Base-by-base conservation (phyloP, 2,888 invertebrate species). In the Sinohyriopsis cumingii region DNA sequence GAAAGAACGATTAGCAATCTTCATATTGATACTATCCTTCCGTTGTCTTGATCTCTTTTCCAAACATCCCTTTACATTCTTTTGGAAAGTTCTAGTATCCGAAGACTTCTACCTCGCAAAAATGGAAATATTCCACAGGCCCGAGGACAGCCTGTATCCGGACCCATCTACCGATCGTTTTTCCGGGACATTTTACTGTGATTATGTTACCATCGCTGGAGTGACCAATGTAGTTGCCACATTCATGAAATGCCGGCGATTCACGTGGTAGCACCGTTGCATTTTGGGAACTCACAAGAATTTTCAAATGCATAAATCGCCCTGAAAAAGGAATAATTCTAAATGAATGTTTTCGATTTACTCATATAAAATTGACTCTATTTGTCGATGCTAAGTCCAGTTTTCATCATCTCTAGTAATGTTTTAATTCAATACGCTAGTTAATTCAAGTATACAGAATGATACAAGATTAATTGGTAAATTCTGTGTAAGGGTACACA, bases 31-130 rank as follows among this genome's bases (percentile, higher is more conserved):
- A 6, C 4, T 6, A 28, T 28, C 5, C 6, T 5, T 28, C 6
- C 6, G 28, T 28, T 28, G 28, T 4, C 0, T 6, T 28, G 28
- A 6, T 3, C 25, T 25, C 25, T 25, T 25, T 25, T 25, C 25
- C 25, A 28, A 28, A 28, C 28, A 28, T 28, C 28, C 5, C 28
- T 28, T 28, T 28, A 5, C 28, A 28, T 56, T 56, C 3, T 56
- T 3, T n/a, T 54, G 18, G 5, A 12, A 33, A 5, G 15, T 28
- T 18, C 60, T 60, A 73, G 63, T 71, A 73, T 15, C 73, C 73
- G 61, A 67, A 71, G 20, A 73, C 73, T 59, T 73, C 73, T 5
- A 73, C 73, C 33, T 73, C 73, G 57, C 73, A 73, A 9, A 73
- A 60, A 55, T 73, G 73, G 18, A 73, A 19, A 22, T 68, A 66